These are phyloP conservation scores for Zaprionus gabonicus DNA, from an alignment of 1,140 invertebrate genomes.

Conservation along the genomic window DNA sequence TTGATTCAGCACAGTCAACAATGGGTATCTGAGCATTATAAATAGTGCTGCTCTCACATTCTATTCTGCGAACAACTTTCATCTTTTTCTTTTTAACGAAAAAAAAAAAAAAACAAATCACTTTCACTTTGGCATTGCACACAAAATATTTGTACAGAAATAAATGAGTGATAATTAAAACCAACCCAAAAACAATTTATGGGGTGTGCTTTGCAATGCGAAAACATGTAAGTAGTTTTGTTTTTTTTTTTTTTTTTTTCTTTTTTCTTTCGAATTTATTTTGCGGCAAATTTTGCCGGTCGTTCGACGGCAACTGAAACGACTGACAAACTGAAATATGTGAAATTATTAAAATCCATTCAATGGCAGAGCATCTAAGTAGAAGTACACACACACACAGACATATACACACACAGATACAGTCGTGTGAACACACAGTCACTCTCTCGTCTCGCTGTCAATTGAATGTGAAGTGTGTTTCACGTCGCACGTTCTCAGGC, in stretches of 20 bases:
- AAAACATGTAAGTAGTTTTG: slow-evolving; percentile 9
- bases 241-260: neutral
- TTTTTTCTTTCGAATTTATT: slow-evolving; percentile 1
- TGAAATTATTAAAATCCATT: slow-evolving; percentile 63
- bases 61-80: neutral
- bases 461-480: slow-evolving; percentile 56
- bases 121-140: slow-evolving; percentile 3
- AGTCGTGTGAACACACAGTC: neutral
- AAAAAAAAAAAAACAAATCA: neutral
- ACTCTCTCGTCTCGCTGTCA: slow-evolving; percentile 35
- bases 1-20: neutral
- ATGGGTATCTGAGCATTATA: too few species aligned
- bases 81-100: neutral
- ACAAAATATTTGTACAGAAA: neutral
- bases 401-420: neutral
- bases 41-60: neutral
- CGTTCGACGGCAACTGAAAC: slow-evolving; percentile 37
- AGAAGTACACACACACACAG: slow-evolving; percentile 27
- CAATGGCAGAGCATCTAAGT: slow-evolving; percentile 47
- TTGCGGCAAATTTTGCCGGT: slow-evolving; percentile 39
- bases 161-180: neutral
- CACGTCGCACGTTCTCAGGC: slow-evolving; percentile 21
- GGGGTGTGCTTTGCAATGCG: neutral
- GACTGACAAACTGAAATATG: slow-evolving; percentile 50
- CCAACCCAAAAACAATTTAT: neutral